Conservation (phyloP, 1,140 invertebrate species). For the Caenorhabditis remanei region DNA sequence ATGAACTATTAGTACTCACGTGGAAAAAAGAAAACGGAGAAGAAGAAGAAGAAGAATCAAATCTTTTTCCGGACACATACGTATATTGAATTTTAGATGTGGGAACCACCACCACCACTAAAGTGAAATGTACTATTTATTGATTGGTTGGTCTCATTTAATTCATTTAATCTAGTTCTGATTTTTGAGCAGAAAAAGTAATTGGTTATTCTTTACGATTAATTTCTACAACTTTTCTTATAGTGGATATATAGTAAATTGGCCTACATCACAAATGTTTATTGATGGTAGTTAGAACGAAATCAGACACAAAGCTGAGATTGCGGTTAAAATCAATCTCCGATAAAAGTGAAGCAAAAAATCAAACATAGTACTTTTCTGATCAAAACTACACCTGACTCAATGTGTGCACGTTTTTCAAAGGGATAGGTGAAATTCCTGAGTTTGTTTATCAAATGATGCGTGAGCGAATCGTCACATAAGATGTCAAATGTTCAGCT, state of each 20-base stretch:
- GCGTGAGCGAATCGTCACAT: conserved; percentile 28
- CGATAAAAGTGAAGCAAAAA: too few species aligned
- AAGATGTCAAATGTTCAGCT: conserved; percentile 50
- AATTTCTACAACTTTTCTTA: too few species aligned
- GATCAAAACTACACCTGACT: too few species aligned
- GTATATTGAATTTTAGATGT: conserved; percentile 5
- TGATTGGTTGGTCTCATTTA: background rate
- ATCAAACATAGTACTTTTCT: too few species aligned
- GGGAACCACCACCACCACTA: background rate
- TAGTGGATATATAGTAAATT: too few species aligned
- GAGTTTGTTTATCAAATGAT: conserved; percentile 44
- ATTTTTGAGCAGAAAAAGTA: too few species aligned
- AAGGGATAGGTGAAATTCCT: conserved; percentile 30
- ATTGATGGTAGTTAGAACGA: too few species aligned
- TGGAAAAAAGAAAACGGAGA: background rate
- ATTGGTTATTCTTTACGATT: too few species aligned
- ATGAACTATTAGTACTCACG: background rate
- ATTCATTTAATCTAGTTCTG: background rate
- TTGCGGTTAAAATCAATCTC: too few species aligned
- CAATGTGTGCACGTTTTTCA: too few species aligned
- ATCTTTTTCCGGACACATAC: background rate
- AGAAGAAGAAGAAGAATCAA: background rate
- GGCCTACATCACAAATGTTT: too few species aligned
- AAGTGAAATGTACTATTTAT: background rate
- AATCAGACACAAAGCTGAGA: too few species aligned